Percentiles rank a stretch among this genome's conserved stretches.
Evolutionary conservation across 2,888 invertebrate genomes (phyloP).

Genomic region (Patella caerulea): DNA sequence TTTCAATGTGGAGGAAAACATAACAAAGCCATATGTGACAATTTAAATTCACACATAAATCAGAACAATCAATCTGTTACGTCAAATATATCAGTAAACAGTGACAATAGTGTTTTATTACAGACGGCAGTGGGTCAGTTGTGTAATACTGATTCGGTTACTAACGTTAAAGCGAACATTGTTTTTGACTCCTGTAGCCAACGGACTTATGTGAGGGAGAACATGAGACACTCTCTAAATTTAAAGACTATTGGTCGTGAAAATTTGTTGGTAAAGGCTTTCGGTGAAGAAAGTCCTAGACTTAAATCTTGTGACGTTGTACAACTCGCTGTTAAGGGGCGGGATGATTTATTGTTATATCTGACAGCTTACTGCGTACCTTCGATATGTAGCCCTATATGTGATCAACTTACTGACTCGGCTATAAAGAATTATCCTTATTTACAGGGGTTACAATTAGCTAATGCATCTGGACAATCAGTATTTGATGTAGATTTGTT

Average conservation of each 20-base stretch:
- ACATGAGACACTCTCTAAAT: not conserved
- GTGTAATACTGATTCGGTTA: not conserved
- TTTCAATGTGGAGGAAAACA: constrained; percentile 1
- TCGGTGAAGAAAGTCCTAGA: not conserved
- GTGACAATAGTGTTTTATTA: not conserved
- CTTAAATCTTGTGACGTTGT: not conserved
- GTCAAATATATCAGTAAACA: not conserved
- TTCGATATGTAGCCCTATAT: constrained; percentile 6
- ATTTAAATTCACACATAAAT: not conserved
- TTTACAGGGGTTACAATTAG: constrained; percentile 3
- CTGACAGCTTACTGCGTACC: constrained; percentile 4
- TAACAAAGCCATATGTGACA: not conserved
- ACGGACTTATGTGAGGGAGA: not conserved
- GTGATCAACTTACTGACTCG: not conserved
- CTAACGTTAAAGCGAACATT: not conserved
- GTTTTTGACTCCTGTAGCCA: constrained; percentile 5
- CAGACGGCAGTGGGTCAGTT: not conserved
- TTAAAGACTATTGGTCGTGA: not conserved
- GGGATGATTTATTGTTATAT: not conserved
- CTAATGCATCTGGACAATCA: not conserved
- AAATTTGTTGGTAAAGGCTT: constrained; percentile 2
- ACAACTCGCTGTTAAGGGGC: not conserved
- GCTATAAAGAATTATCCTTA: not conserved
- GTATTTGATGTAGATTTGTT: constrained; percentile 2
- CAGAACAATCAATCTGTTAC: not conserved